Base-by-base conservation (phyloP, 2,888 invertebrate genomes). In the Muschampia plurimacula region DNA sequence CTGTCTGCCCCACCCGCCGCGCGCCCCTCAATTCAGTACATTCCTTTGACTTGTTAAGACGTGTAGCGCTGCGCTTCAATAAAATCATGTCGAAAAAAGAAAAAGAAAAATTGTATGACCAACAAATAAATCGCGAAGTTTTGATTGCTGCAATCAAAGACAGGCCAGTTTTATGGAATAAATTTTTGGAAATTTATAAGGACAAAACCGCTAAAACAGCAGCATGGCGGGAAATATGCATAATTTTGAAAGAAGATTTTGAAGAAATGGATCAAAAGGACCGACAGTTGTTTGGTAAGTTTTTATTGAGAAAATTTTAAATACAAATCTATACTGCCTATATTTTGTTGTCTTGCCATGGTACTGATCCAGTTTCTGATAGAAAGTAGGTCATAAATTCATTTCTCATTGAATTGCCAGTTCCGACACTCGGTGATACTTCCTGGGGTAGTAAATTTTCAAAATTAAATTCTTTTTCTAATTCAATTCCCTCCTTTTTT, bases 241-340 rank as follows among this genome's bases (percentile, higher is more conserved):
- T 72, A 69, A 74, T 77, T 74, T 73, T 76, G 69, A 69, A 69
- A n/a, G 60, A 57, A 63, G 60, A 73, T 49, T 73, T 73, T 62
- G 75, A 78, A 66, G 76, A 76, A 67, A 74, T 78, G 75, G 76
- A 77, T 55, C 70, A 77, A 59, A 78, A 75, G 71, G 22, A 63
- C n/a, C 15, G 62, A 22, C 39, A 63, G 22, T 8, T 10, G 7
- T 63, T 22, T 41, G 62, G 62, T 63, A 41, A 63, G 62, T 63
- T 63, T 62, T 15, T 41, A 62, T 15, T 52, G 49, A 52, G 49
- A 52, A 52, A 52, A 52, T 52, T 52, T 52, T 52, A 52, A 52
- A 52, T 52, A 52, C 49, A 52, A 52, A 62, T 60, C 32, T 60
- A 32, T 60, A 60, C 60, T 60, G 60, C 32, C 60, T 60, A 60